Base-by-base conservation (phyloP, 2,113 vertebrate genomes). In the Chitala chitala region DNA sequence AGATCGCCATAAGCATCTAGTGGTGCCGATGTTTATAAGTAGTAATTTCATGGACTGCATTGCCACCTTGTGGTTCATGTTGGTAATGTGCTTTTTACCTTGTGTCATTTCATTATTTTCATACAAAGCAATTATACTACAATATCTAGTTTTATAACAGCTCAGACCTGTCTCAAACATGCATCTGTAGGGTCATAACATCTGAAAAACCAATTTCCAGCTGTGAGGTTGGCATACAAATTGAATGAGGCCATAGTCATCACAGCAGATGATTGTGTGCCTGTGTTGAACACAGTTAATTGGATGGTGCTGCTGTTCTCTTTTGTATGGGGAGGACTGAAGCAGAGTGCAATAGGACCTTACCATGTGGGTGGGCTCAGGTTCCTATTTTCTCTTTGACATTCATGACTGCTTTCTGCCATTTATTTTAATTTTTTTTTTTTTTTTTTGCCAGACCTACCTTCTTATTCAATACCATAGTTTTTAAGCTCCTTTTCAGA, bases 11-110 rank as follows among this genome's bases (percentile, higher is more conserved):
- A 51, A 17, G 59, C 15, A 36, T 12, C 5, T 33, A 36, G 10
- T 2, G 15, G 17, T 63, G 3, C 31, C 69, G 6, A 24, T 63
- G 61, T 44, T 8, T 44, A 51, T 51, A 48, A 8, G 42, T 33
- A 31, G 33, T 38, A 53, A 48, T 65, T 42, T 73, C 12, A 17
- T 46, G 68, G 58, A 17, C 54, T 63, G 71, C 55, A 54, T 46
- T 68, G 54, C 75, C 77, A 75, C 50, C 80, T 73, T 74, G 61
- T 82, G 78, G 72, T 42, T 50, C 42, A n/a, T 0, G 40, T 22
- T 12, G 15, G 8, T 63, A 64, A 53, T 5, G 38, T 20, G 36
- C 53, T 8, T 6, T 17, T 50, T 26, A 51, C 5, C 9, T 13
- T 33, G 68, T n/a, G n/a, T n/a, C n/a, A 59, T 59, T 59, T 33